Evolutionary conservation across 2,113 vertebrate genomes (phyloP).

Genomic region (Forbesichthys agassizii): DNA sequence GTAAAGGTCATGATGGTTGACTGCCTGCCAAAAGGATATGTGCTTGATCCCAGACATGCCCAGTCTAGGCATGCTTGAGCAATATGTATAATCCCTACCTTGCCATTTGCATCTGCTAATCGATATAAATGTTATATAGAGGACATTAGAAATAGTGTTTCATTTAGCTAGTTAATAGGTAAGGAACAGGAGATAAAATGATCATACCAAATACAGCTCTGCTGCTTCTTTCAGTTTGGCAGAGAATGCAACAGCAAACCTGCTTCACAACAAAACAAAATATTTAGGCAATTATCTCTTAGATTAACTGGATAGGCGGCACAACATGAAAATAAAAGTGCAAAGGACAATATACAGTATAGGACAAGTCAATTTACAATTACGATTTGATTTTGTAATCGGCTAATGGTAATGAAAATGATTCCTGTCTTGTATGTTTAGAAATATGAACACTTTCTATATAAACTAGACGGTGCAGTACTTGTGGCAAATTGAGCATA

Average conservation of each 20-base stretch:
- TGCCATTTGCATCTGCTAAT: too few relatives aligned
- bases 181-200: conserved; percentile 16
- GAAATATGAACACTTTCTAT: not conserved
- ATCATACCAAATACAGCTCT: conserved; percentile 82
- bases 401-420: not conserved
- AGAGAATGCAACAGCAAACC: conserved; percentile 93
- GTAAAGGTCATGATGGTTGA: too few relatives aligned
- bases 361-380: conserved; percentile 5
- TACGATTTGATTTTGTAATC: not conserved
- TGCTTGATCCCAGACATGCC: too few relatives aligned
- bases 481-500: not conserved
- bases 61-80: too few relatives aligned
- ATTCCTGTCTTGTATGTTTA: not conserved
- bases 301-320: conserved; percentile 29
- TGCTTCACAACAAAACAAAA: conserved; percentile 57
- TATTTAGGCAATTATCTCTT: conserved; percentile 45
- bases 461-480: not conserved
- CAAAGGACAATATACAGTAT: not conserved
- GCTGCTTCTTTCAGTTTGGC: conserved; percentile 83
- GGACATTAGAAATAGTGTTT: too few relatives aligned
- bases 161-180: not conserved
- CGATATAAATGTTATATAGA: too few relatives aligned
- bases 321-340: conserved; percentile 25
- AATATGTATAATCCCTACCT: too few relatives aligned
- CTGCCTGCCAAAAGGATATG: too few relatives aligned